Base-by-base conservation (phyloP, 2,888 invertebrate genomes). In the Stegana nigrithorax region DNA sequence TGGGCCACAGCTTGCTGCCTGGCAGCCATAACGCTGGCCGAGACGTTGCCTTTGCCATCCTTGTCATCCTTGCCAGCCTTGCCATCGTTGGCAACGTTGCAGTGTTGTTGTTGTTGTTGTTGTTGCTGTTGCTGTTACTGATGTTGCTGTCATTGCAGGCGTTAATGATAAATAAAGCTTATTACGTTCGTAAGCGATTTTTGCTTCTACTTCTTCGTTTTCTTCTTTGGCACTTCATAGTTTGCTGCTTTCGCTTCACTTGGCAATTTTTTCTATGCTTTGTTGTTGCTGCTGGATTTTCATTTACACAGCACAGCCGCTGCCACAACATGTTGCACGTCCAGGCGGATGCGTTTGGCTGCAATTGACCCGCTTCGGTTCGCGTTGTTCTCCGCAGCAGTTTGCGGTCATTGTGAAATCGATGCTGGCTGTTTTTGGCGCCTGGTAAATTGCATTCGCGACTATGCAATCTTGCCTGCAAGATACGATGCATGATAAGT, bases 81-180 rank as follows among this genome's bases (percentile, higher is more conserved):
- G 56, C 45, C 10, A 19, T 10, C 4, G 21, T 21, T 6, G 45
- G 45, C 36, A 5, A n/a, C 4, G 5, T 47, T 47, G 47, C 25
- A 36, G 19, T 17, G 12, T 21, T 50, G 50, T 4, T 23, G 50
- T 26, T 12, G 7, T 19, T 32, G 23, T 10, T 25, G 26, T 10
- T 44, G 26, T 6, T 39, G 50, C n/a, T 19, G 39, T 27, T 53
- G 32, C 26, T 45, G 60, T 53, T 21, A 19, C 39, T 14, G 36
- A 47, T 47, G 47, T 47, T 42, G 39, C n/a, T 56, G 61, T 44
- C 47, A 47, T 47, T 59, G 50, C 19, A 36, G 60, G 60, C 44
- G 55, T 42, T 56, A 42, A 62, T 66, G 66, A 65, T 62, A 68
- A 73, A 63, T 63, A 69, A 62, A 61, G 63, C 66, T 71, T 36